Base-by-base conservation (phyloP, 2,113 vertebrate species). In the Prionailurus bengalensis region DNA sequence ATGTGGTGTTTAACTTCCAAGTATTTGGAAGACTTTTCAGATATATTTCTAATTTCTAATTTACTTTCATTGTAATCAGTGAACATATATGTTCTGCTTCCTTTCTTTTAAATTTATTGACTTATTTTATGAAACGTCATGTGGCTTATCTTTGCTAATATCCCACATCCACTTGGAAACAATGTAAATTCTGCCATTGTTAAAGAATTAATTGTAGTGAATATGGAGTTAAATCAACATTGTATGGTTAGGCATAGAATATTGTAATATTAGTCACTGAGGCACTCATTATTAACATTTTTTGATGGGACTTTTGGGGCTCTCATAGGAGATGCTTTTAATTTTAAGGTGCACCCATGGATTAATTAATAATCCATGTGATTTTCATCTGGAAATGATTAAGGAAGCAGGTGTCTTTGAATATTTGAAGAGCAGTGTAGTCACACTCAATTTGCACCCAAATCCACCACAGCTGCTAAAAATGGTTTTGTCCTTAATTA, bases 361-460 rank as follows among this genome's bases (percentile, higher is more conserved):
- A 8, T 68, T 88, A 94, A 53, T 86, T 78, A 95, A 29, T 51
- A 73, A 70, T 83, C n/a, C 31, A 29, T 61, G 63, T 73, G 14
- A 23, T 76, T 91, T 90, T 95, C 48, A 82, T 33, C 58, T 88
- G 76, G 68, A 91, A 95, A 89, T 93, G 7, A 45, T 58, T 29
- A 94, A 71, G 61, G 85, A 88, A 83, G 31, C 48, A 91, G 23
- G 7, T 63, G 3, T 53, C 11, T 33, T 39, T 66, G 31, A 65
- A 89, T 89, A 80, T 93, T 71, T 83, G 33, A 88, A 84, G 66
- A 63, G 3, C 3, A 73, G 39, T 36, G 33, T 48, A 58, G n/a
- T 86, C 25, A 66, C 4, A 66, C 27, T 93, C 27, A 86, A 31
- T 86, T 81, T 88, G 45, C 16, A 83, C 25, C 21, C n/a, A 84